These are phyloP conservation scores for Hyperopisus bebe DNA, from an alignment of 2,113 vertebrate species.

Conservation along the genomic window DNA sequence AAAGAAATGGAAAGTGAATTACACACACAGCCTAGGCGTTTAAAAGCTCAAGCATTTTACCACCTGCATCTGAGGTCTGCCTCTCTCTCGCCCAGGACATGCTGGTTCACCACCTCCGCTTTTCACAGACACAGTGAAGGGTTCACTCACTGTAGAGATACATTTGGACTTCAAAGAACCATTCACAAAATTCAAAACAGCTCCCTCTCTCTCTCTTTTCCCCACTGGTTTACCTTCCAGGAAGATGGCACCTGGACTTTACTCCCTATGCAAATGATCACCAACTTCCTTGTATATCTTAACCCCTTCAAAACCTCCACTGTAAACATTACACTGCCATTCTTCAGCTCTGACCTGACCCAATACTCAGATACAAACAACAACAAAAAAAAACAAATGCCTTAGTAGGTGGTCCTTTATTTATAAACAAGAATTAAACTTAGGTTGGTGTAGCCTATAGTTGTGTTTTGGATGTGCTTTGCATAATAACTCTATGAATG, in stretches of 20 bases:
- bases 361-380: background rate
- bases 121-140: background rate
- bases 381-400: background rate
- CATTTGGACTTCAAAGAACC: background rate
- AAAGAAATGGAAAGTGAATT: background rate
- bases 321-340: background rate
- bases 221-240: background rate
- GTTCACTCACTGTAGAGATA: background rate
- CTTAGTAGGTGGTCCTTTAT: background rate
- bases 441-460: background rate
- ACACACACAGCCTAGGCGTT: background rate
- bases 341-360: background rate
- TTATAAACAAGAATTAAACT: background rate
- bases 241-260: constrained; percentile 49
- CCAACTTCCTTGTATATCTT: constrained; percentile 56
- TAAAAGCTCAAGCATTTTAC: background rate
- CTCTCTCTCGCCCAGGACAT: constrained; percentile 30
- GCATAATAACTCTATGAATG: background rate
- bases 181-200: background rate
- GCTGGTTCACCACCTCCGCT: background rate
- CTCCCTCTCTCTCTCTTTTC: constrained; percentile 3
- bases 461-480: background rate
- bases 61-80: constrained; percentile 7
- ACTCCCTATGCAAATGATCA: constrained; percentile 35
- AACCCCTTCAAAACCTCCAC: constrained; percentile 37